These are phyloP conservation scores for Urechis unicinctus DNA, from an alignment of 2,888 invertebrate genomes.

Conservation along the genomic window DNA sequence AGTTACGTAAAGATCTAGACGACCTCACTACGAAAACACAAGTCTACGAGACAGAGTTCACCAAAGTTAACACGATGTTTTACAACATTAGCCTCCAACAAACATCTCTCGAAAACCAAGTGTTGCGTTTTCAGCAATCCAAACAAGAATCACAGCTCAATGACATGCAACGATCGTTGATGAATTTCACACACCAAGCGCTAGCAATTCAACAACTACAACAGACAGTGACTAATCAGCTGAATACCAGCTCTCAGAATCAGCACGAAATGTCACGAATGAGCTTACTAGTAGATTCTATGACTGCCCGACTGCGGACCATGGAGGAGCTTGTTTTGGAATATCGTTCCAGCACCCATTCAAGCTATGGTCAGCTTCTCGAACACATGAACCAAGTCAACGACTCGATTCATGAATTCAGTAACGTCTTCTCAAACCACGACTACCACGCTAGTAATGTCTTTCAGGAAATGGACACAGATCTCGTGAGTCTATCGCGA, in stretches of 20 bases:
- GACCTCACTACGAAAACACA: not conserved
- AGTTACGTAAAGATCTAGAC: not conserved
- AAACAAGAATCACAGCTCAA: conserved; percentile 30
- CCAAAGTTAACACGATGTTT: conserved; percentile 23
- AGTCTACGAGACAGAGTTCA: conserved; percentile 19
- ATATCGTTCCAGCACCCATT: not conserved
- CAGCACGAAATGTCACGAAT: not conserved
- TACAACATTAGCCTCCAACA: conserved; percentile 24
- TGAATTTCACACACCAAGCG: conserved; percentile 50
- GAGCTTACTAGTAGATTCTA: not conserved
- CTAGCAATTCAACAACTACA: conserved; percentile 4
- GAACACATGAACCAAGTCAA: not conserved
- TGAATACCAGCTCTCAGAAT: not conserved
- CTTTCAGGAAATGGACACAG: not conserved
- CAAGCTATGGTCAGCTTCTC: not conserved
- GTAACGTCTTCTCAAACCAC: not conserved
- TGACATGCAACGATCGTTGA: conserved; percentile 23
- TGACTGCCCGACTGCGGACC: not conserved
- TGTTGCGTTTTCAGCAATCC: conserved; percentile 28
- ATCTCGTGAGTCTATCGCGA: not conserved
- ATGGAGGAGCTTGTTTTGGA: not conserved
- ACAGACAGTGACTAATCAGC: not conserved
- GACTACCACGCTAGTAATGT: not conserved
- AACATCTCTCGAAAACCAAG: conserved; percentile 21
- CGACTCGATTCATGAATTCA: not conserved